Evolutionary conservation across 2,797 vertebrate species (phyloP).

Genomic region (Calcarius lapponicus): DNA sequence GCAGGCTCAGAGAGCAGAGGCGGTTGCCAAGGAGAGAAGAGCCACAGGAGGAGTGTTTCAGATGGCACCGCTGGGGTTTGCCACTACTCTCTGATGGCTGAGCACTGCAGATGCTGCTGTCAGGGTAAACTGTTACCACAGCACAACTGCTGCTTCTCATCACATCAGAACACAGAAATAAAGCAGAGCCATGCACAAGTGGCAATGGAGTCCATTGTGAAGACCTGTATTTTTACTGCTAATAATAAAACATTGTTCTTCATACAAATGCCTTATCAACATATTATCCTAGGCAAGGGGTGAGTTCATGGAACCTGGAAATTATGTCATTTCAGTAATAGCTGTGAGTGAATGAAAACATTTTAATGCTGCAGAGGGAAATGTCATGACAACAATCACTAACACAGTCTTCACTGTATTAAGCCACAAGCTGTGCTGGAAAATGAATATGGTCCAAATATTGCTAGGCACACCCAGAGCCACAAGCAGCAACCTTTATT

Average conservation of each 20-base stretch:
- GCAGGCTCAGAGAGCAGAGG: neutral
- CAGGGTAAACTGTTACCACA: neutral
- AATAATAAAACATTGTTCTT: conserved; percentile 13
- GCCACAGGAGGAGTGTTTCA: neutral
- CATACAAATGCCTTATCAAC: conserved; percentile 23
- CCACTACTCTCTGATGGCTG: neutral
- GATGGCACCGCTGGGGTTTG: neutral
- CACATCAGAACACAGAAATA: neutral
- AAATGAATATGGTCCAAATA: conserved; percentile 2
- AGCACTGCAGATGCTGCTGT: neutral
- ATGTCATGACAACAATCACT: conserved; percentile 61
- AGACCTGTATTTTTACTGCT: neutral
- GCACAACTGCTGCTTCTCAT: neutral
- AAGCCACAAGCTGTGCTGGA: conserved; percentile 10
- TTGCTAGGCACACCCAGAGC: neutral
- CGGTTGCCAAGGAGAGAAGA: neutral
- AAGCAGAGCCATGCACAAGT: neutral
- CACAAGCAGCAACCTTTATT: neutral
- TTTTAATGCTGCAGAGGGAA: conserved; percentile 51
- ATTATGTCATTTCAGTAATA: conserved; percentile 58
- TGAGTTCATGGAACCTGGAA: conserved; percentile 15
- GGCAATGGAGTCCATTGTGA: neutral
- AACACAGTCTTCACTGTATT: conserved; percentile 18
- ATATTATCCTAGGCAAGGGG: conserved; percentile 26
- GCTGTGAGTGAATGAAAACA: conserved; percentile 47